Conservation (phyloP, 35 echinoderm and acorn worm genomes). For the Holothuria glaberrima region DNA sequence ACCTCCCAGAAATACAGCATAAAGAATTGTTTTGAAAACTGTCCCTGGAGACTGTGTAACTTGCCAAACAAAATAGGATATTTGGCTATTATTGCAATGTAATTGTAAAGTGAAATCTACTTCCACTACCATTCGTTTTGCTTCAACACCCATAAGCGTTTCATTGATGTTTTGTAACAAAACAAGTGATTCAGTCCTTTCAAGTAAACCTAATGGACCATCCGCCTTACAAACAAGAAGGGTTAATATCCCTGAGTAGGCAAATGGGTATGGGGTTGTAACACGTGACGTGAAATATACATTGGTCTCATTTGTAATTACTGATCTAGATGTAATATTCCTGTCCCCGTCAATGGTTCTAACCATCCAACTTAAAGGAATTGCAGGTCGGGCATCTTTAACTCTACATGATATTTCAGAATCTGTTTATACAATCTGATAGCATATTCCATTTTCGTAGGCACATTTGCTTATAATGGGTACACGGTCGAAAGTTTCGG, state of each 20-base stretch:
- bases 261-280: background rate
- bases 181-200: background rate
- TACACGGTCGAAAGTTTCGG: too few relatives aligned
- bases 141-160: background rate
- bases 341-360: background rate
- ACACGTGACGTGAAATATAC: background rate
- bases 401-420: background rate
- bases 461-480: too few relatives aligned
- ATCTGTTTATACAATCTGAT: too few relatives aligned
- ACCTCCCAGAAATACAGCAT: too few relatives aligned
- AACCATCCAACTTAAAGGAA: background rate
- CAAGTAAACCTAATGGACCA: background rate
- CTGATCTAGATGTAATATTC: background rate
- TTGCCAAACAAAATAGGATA: too few relatives aligned
- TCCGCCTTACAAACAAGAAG: background rate
- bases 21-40: too few relatives aligned
- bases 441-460: too few relatives aligned
- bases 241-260: background rate
- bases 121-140: background rate
- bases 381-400: background rate
- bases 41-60: too few relatives aligned
- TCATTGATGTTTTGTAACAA: background rate
- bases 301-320: background rate
- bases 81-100: background rate
- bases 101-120: background rate